phyloP scores from a whole-genome alignment of 2,888 invertebrate genomes.

The Aporophyla lueneburgensis region DNA sequence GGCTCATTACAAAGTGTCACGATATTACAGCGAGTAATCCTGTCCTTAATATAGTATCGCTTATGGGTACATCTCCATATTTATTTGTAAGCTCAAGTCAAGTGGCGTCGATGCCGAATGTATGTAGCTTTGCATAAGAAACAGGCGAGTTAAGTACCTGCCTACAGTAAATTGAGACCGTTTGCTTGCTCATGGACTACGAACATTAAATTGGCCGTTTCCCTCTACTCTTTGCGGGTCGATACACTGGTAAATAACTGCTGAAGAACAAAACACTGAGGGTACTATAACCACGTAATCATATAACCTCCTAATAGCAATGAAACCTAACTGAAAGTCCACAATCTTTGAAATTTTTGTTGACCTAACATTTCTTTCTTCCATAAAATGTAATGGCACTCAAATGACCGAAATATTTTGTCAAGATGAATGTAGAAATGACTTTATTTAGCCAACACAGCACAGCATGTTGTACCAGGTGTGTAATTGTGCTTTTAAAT shows the following conservation, averaged over 20 bases:
- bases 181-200: constrained; percentile 57
- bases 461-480: constrained; percentile 65
- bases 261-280: constrained; percentile 11
- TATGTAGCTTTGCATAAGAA: constrained; percentile 61
- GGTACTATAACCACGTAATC: neutral
- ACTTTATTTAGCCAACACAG: constrained; percentile 60
- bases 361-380: neutral
- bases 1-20: constrained; percentile 74
- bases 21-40: constrained; percentile 59
- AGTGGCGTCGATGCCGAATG: constrained; percentile 54
- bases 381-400: constrained; percentile 8
- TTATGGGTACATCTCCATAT: constrained; percentile 45
- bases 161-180: constrained; percentile 54
- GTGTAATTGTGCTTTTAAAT: constrained; percentile 48
- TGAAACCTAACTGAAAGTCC: neutral
- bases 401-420: constrained; percentile 37
- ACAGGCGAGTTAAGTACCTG: constrained; percentile 35
- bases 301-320: neutral
- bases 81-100: constrained; percentile 50
- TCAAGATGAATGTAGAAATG: constrained; percentile 31
- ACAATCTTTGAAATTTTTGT: neutral
- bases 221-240: constrained; percentile 42
- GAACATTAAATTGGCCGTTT: constrained; percentile 59
- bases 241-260: constrained; percentile 37
- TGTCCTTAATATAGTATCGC: constrained; percentile 41